Evolutionary conservation across 2,888 invertebrate species (phyloP).

Genomic region (Furcula furcula): DNA sequence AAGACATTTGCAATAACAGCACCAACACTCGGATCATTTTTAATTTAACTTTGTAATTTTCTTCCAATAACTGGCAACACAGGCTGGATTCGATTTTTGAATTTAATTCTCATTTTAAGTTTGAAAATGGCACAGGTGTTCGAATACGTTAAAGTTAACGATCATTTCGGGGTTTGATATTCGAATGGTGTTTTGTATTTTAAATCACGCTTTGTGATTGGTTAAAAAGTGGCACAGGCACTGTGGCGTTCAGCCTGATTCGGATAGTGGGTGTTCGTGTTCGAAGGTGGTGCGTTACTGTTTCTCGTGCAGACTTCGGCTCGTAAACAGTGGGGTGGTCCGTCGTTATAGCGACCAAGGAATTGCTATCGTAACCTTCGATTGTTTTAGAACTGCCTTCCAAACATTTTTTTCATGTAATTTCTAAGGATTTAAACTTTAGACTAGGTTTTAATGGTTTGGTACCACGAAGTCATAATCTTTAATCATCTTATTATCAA

Average conservation of each 20-base stretch:
- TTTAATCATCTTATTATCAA: no score
- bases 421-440: no score
- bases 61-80: conserved; percentile 15
- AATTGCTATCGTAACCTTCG: conserved; percentile 64
- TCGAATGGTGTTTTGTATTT: no score
- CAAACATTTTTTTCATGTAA: no score
- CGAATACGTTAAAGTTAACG: conserved; percentile 8
- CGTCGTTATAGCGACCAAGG: conserved; percentile 81
- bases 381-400: conserved; percentile 60
- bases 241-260: conserved; percentile 19
- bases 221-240: conserved; percentile 16
- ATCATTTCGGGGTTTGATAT: conserved; percentile 12
- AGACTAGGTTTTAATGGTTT: no score
- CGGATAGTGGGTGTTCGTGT: conserved; percentile 59
- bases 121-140: conserved; percentile 14
- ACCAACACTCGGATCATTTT: conserved; percentile 57
- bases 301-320: conserved; percentile 75
- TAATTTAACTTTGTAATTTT: conserved; percentile 9
- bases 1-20: conserved; percentile 48
- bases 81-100: conserved; percentile 19
- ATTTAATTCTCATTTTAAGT: conserved; percentile 22
- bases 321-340: conserved; percentile 79
- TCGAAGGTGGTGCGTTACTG: conserved; percentile 79
- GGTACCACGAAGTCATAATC: no score
- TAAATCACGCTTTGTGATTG: conserved; percentile 19